Evolutionary conservation across 2,113 vertebrate genomes (phyloP).

Genomic region (Sebastes fasciatus): DNA sequence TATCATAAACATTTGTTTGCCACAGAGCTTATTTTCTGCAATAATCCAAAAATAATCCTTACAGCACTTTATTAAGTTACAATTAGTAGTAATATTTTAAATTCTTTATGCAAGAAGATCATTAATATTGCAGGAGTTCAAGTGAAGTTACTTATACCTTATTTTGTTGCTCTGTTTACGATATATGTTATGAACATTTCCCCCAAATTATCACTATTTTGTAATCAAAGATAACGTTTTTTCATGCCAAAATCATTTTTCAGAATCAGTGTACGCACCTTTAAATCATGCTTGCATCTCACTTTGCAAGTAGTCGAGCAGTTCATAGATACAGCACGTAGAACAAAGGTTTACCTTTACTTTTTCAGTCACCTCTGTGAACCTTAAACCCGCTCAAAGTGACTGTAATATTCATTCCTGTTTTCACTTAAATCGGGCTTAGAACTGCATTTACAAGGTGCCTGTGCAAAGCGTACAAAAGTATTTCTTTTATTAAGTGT

Average conservation of each 20-base stretch:
- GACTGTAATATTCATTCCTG: constrained; percentile 69
- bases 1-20: no score
- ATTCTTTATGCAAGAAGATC: background rate
- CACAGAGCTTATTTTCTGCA: no score
- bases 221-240: background rate
- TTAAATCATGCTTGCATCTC: background rate
- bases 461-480: constrained; percentile 66
- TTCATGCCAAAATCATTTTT: background rate
- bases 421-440: constrained; percentile 77
- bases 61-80: background rate
- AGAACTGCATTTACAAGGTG: constrained; percentile 74
- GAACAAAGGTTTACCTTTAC: constrained; percentile 23
- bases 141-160: background rate
- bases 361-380: constrained; percentile 28
- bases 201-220: background rate
- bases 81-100: background rate
- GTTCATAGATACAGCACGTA: background rate
- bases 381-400: constrained; percentile 37
- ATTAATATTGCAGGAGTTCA: background rate
- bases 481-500: constrained; percentile 81
- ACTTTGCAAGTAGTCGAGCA: background rate
- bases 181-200: background rate
- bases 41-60: no score
- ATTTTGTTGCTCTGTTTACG: background rate
- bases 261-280: background rate